Evolutionary conservation across 2,888 invertebrate species (phyloP), one percentile per base, ranked within the genome.

Genomic region (Liopterus haemorrhoidalis): DNA sequence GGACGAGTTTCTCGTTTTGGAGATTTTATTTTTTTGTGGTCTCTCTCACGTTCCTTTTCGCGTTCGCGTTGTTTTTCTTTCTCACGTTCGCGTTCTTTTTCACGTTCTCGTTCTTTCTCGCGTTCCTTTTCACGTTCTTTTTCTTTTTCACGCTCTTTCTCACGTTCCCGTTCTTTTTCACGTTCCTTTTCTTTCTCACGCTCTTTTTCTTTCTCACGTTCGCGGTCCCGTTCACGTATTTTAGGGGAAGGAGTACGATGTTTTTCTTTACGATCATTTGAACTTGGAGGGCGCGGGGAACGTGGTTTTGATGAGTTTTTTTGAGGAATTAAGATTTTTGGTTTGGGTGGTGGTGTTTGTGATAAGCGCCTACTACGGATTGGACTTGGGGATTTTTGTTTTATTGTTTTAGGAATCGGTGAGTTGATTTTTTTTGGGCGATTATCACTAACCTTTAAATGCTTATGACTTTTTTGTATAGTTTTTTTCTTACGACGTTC

Each of bases 21-120:
- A 45, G 59, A 57, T 20, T 51, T 53, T 18, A 56, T 54, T 44
- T 58, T 54, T 55, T 66, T 54, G 50, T 61, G 27, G 42, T 55
- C 43, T 56, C 63, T 5, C 58, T 64, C 35, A 22, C 61, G 52
- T 46, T 66, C 63, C 14, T 57, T 57, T 46, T 59, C 60, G 19
- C 57, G 49, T 35, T 63, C 64, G 8, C 58, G 49, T 12, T 65
- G 64, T 24, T 55, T 54, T 46, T 62, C 60, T 36, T 55, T 52
- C 41, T 70, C 54, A 64, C 70, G 54, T 57, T 73, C 70, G 45
- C 73, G 73, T 37, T 76, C 73, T 57, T 69, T 70, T 30, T 66
- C 67, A 27, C 72, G 65, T 37, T 76, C 76, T 30, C 72, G 71
- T 49, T 69, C 59, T 38, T 65, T 65, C 24, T 76, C 76, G 54